Conservation (phyloP, 2,113 vertebrate genomes). For the Bucco capensis region DNA sequence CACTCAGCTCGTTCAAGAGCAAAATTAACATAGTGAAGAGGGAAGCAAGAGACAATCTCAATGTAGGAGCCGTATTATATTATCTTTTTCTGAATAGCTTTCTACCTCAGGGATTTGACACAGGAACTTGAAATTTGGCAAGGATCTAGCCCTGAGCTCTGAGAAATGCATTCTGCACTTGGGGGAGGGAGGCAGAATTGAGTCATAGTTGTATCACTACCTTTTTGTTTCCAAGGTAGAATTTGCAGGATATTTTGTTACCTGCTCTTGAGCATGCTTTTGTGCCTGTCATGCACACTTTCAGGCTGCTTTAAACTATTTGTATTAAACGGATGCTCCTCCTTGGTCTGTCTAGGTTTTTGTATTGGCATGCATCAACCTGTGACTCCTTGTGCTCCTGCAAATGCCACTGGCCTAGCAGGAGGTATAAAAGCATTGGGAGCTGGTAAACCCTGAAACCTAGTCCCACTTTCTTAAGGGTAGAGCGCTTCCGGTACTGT, state of each 20-base stretch:
- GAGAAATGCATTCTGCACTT: neutral
- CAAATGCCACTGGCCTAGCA: neutral
- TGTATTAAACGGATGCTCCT: neutral
- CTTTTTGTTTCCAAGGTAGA: neutral
- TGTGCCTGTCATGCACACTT: neutral
- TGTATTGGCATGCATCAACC: neutral
- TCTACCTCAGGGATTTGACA: neutral
- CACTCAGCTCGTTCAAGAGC: neutral
- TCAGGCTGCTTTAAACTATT: neutral
- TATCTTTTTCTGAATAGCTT: neutral
- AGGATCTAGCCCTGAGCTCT: neutral
- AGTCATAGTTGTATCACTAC: neutral
- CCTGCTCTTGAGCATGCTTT: neutral
- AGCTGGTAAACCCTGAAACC: neutral
- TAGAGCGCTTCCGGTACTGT: neutral
- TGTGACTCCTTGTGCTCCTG: neutral
- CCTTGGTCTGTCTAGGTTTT: rapidly evolving
- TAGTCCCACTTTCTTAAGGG: neutral
- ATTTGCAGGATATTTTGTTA: neutral
- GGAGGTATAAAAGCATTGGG: neutral
- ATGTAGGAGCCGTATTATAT: neutral
- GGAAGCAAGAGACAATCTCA: neutral
- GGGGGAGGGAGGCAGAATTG: neutral
- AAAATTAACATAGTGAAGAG: neutral
- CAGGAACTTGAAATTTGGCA: slow-evolving; percentile 17